Evolutionary conservation across 2,797 vertebrate species (phyloP).

Genomic region (Muscicapa comitata): DNA sequence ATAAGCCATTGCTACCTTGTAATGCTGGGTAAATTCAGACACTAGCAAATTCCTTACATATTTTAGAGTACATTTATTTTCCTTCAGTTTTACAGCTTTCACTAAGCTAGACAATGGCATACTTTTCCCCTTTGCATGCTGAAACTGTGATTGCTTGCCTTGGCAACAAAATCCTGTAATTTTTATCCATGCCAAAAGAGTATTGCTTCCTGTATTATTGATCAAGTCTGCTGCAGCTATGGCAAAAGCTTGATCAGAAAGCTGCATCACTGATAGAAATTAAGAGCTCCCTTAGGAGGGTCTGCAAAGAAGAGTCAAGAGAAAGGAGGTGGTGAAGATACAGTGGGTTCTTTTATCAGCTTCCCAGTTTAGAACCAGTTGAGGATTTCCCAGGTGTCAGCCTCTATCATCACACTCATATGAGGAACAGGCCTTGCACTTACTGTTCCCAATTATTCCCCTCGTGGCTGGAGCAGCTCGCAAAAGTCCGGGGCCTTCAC

Average conservation of each 20-base stretch:
- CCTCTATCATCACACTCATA: neutral
- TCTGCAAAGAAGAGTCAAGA: neutral
- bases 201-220: neutral
- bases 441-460: neutral
- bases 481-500: neutral
- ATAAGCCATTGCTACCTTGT: neutral
- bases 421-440: neutral
- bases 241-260: neutral
- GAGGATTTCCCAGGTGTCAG: neutral
- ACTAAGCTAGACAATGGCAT: slow-evolving; percentile 15
- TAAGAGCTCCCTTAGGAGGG: neutral
- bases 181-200: neutral
- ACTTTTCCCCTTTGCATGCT: neutral
- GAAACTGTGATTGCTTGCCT: slow-evolving; percentile 18
- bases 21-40: neutral
- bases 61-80: neutral
- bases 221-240: neutral
- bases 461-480: accelerated
- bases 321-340: neutral
- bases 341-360: neutral
- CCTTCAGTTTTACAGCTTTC: slow-evolving; percentile 16
- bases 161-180: slow-evolving; percentile 25
- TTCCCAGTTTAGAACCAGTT: neutral
- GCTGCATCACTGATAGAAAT: neutral
- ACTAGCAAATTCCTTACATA: slow-evolving; percentile 13